Evolutionary conservation across 2,797 vertebrate species (phyloP), one percentile per base, ranked within the genome.

Genomic region (Yasuhikotakia modesta): DNA sequence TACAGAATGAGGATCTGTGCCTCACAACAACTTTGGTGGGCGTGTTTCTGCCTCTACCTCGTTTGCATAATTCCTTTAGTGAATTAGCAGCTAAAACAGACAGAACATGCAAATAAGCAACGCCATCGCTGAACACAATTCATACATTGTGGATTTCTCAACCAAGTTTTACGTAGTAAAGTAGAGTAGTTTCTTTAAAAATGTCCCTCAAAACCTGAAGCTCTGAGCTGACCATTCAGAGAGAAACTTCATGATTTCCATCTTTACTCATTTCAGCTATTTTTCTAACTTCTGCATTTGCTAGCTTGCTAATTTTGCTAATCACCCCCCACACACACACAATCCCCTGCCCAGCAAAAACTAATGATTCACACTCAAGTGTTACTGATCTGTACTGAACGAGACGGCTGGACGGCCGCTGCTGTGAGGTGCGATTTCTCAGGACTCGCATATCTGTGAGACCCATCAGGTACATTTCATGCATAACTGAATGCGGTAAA

Each of bases 41-140:
- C 24, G 57, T 60, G 57, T 60, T 60, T 16, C 13, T 16, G 22
- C 57, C 16, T 12, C 17, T 27, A 27, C 22, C 57, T 60, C 22
- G 27, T 60, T 60, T 60, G 57, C 57, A 27, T 60, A 27, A 60
- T 30, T 60, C 24, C 24, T 60, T 60, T 17, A 60, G 57, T 60
- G 57, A 60, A 27, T 60, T 27, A 60, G 57, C 22, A 30, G 13
- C 57, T 60, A 6, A 22, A 58, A 58, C 57, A 58, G 57, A 27
- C 13, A 58, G 57, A 2, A 5, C 13, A 27, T 58, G 57, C 22
- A 58, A 60, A 60, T 60, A 27, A 57, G 22, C 53, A 57, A 24
- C 12, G 10, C 57, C 30, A 14, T 27, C 2, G 2, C 5, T 27
- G 24, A 13, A 60, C 57, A 60, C 57, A 60, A 60, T 60, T 16